Evolutionary conservation across 2,113 vertebrate genomes (phyloP).

Genomic region (Mastomys coucha): DNA sequence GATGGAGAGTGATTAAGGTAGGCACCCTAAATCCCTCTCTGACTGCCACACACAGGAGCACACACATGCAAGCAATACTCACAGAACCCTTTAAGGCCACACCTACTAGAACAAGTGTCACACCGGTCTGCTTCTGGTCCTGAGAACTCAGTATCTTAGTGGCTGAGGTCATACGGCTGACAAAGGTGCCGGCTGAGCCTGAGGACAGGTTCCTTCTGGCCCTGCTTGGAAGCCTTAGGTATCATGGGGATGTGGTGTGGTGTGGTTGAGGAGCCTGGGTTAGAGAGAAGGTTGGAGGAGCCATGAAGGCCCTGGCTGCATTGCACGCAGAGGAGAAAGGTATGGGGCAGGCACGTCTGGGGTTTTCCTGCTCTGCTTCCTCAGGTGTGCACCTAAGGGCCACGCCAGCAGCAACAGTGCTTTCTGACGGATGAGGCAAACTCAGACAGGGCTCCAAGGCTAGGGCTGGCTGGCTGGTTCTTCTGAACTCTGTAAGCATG

Average conservation of each 20-base stretch:
- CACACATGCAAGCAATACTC: not conserved
- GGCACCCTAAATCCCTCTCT: not conserved
- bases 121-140: not conserved
- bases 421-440: not conserved
- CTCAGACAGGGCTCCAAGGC: slow-evolving; percentile 41
- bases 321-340: not conserved
- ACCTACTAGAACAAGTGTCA: not conserved
- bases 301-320: not conserved
- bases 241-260: not conserved
- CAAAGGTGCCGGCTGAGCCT: not conserved
- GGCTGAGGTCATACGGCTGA: not conserved
- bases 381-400: slow-evolving; percentile 35
- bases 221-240: not conserved
- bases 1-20: not conserved
- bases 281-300: too few relatives aligned
- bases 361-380: not conserved
- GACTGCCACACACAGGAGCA: too few relatives aligned
- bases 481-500: slow-evolving; percentile 59
- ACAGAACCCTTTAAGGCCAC: not conserved
- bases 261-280: not conserved
- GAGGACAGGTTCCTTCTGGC: not conserved
- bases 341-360: not conserved
- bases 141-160: not conserved
- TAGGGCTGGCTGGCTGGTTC: slow-evolving; percentile 70
- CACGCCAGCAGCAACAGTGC: not conserved